Conservation (phyloP, 92 coral and sea anemone genomes). For the Porites lobata region DNA sequence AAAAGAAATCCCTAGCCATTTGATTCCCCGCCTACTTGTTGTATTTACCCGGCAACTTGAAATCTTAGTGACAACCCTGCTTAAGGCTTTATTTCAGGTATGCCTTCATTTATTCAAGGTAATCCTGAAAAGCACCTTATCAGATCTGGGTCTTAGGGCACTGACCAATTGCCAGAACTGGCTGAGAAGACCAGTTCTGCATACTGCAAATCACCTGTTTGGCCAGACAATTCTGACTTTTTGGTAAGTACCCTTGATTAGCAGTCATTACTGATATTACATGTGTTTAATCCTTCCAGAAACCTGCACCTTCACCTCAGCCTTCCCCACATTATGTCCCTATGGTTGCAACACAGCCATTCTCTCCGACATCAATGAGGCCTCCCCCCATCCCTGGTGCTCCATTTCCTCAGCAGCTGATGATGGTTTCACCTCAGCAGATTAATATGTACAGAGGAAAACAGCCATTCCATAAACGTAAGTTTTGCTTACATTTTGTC, state of each 20-base stretch:
- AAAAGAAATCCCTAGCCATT: too few relatives aligned
- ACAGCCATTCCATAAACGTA: slow-evolving; percentile 40
- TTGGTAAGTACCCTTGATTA: background rate
- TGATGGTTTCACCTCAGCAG: slow-evolving; percentile 17
- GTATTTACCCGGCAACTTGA: too few relatives aligned
- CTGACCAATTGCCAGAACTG: too few relatives aligned
- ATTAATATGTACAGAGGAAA: slow-evolving; percentile 35
- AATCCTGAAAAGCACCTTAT: too few relatives aligned
- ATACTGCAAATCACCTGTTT: too few relatives aligned
- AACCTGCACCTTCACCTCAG: slow-evolving; percentile 23
- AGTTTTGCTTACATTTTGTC: background rate
- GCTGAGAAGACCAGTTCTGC: too few relatives aligned
- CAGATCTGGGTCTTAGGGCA: too few relatives aligned
- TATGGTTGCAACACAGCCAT: slow-evolving; percentile 33
- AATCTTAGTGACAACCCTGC: too few relatives aligned
- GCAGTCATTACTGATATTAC: background rate
- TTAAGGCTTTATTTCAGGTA: too few relatives aligned
- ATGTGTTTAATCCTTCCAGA: background rate
- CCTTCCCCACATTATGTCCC: background rate
- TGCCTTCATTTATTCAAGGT: too few relatives aligned
- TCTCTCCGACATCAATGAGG: slow-evolving; percentile 31
- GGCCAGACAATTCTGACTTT: background rate
- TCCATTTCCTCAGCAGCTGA: slow-evolving; percentile 12
- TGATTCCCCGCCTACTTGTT: too few relatives aligned
- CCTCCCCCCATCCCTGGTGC: slow-evolving; percentile 7